Evolutionary conservation across 2,888 invertebrate species (phyloP).

Genomic region (Apodemia mormo): DNA sequence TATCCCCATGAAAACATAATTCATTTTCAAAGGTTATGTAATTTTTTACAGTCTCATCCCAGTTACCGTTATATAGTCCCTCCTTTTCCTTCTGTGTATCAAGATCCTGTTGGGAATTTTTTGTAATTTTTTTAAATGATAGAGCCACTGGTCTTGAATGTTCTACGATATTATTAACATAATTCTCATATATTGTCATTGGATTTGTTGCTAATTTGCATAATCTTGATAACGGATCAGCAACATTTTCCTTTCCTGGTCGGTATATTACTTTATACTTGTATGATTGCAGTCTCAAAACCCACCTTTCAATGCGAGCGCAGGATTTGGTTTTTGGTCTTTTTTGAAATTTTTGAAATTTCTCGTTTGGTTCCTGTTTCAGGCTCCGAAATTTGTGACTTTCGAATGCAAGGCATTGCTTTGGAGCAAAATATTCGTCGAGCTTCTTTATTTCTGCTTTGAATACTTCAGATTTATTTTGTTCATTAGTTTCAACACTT

Average conservation of each 20-base stretch:
- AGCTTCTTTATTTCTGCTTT: slow-evolving; percentile 29
- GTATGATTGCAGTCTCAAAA: too few species aligned
- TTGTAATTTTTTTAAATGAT: not conserved
- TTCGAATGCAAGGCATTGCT: slow-evolving; percentile 30
- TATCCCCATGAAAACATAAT: slow-evolving; percentile 3
- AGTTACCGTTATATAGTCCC: not conserved
- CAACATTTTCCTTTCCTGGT: too few species aligned
- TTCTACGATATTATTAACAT: not conserved
- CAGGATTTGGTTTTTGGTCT: too few species aligned
- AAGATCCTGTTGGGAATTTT: not conserved
- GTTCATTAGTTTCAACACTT: slow-evolving; percentile 16
- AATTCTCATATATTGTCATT: not conserved
- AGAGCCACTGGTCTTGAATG: not conserved
- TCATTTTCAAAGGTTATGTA: not conserved
- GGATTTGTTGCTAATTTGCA: not conserved
- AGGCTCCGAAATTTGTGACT: slow-evolving; percentile 28
- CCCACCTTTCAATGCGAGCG: too few species aligned
- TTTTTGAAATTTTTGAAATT: slow-evolving; percentile 29
- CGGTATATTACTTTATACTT: too few species aligned
- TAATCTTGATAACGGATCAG: not conserved
- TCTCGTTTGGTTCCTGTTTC: slow-evolving; percentile 30
- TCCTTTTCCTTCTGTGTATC: not conserved
- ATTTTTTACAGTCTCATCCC: slow-evolving; percentile 1
- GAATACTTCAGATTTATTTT: slow-evolving; percentile 22
- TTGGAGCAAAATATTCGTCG: slow-evolving; percentile 30